These are phyloP conservation scores for Nematolebias whitei DNA, from an alignment of 2,113 vertebrate genomes.

Conservation along the genomic window DNA sequence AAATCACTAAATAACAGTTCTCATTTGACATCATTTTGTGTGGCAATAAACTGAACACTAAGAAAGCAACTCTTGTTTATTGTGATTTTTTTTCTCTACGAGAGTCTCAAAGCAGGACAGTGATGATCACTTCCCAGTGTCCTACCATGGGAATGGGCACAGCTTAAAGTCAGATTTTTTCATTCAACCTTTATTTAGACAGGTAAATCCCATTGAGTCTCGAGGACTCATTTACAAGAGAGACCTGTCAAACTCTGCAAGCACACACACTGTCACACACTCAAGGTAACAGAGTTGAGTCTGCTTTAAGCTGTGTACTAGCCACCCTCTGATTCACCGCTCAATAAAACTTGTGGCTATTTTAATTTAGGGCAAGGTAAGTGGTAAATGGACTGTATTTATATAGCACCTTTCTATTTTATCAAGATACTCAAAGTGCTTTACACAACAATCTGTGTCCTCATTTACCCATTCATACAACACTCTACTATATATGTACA, in stretches of 20 bases:
- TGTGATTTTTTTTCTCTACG: constrained; percentile 39
- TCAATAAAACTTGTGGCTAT: constrained; percentile 78
- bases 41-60: background rate
- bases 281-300: constrained; percentile 64
- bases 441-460: too few species aligned
- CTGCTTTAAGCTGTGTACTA: constrained; percentile 70
- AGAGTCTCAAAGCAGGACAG: constrained; percentile 41
- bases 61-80: background rate
- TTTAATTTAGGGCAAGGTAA: constrained; percentile 79
- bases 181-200: too few species aligned
- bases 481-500: too few species aligned
- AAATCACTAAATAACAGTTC: background rate
- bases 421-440: too few species aligned
- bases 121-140: constrained; percentile 64
- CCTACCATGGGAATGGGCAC: constrained; percentile 67
- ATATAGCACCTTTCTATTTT: too few species aligned
- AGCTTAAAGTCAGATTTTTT: constrained; percentile 67
- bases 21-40: background rate
- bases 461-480: too few species aligned
- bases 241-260: constrained; percentile 23
- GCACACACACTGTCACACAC: constrained; percentile 27
- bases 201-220: too few species aligned
- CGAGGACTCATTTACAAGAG: too few species aligned
- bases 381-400: too few species aligned
- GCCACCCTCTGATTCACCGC: constrained; percentile 73